These are phyloP conservation scores for Sternotherus odoratus DNA, from an alignment of 2,797 vertebrate genomes.

Conservation along the genomic window DNA sequence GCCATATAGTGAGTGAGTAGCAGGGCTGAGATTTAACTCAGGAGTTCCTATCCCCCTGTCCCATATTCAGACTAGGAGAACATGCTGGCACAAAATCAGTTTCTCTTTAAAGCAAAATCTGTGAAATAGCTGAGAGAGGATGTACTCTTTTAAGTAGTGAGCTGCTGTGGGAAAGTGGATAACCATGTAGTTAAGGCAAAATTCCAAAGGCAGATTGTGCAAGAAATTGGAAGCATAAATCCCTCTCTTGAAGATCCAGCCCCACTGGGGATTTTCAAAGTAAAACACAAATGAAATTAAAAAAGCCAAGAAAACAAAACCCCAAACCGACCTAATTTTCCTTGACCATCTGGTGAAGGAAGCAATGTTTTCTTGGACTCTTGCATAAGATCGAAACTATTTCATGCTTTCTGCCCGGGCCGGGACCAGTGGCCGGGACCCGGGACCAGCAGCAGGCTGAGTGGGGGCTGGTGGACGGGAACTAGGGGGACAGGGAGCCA, in stretches of 20 bases:
- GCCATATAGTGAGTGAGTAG: neutral
- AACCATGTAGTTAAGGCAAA: constrained; percentile 14
- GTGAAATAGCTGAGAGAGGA: constrained; percentile 33
- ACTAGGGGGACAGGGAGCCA: too few relatives aligned
- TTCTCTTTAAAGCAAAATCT: constrained; percentile 36
- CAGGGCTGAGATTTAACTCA: neutral
- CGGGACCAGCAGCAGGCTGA: too few relatives aligned
- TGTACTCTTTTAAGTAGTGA: neutral
- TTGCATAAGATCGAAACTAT: neutral
- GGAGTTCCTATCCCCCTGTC: neutral
- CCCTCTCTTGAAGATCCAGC: constrained; percentile 13
- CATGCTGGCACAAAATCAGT: neutral
- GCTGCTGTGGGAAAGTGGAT: constrained; percentile 65
- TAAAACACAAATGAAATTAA: constrained; percentile 7
- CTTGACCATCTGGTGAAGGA: neutral
- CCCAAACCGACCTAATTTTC: neutral
- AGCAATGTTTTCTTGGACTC: neutral
- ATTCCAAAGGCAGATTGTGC: constrained; percentile 63
- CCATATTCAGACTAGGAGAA: neutral
- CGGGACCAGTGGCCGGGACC: too few relatives aligned
- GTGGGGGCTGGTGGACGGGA: too few relatives aligned
- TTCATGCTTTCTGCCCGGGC: neutral
- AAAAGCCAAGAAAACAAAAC: constrained; percentile 2
- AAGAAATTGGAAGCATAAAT: constrained; percentile 43
- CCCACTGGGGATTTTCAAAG: constrained; percentile 49